These are phyloP conservation scores for Dynastes hyllus DNA, from an alignment of 2,888 invertebrate genomes.

Conservation along the genomic window DNA sequence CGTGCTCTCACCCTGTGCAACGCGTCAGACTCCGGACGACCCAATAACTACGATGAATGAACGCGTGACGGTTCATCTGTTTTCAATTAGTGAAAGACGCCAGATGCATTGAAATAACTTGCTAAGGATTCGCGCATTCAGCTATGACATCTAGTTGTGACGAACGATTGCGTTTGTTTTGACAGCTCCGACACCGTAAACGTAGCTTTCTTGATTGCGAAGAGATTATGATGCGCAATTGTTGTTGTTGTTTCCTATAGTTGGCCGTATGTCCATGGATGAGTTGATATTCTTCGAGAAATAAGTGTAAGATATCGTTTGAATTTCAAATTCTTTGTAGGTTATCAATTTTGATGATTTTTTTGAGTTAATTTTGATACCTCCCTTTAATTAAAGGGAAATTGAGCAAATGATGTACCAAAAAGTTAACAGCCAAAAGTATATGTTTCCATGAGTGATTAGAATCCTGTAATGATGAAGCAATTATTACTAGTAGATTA, in stretches of 20 bases:
- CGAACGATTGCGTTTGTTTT: neutral
- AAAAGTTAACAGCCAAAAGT: no score
- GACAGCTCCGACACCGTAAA: neutral
- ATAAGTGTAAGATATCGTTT: slow-evolving; percentile 21
- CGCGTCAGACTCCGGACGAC: slow-evolving; percentile 4
- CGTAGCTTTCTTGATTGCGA: neutral
- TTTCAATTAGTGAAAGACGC: neutral
- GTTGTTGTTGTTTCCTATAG: no score
- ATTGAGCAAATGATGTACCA: no score
- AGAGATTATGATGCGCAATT: neutral
- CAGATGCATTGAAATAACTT: no score
- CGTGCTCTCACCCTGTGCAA: slow-evolving; percentile 7
- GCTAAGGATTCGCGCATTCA: no score
- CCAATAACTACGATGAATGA: neutral
- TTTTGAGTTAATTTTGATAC: no score
- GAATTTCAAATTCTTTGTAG: no score
- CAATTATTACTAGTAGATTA: no score
- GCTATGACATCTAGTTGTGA: neutral
- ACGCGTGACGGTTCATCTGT: neutral
- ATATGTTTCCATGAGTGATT: no score
- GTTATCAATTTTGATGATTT: no score
- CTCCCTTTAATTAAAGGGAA: no score
- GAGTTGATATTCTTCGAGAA: slow-evolving; percentile 14
- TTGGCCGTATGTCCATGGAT: slow-evolving; percentile 16
- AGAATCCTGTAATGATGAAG: no score